These are phyloP conservation scores for Trachelus tabidus DNA, from an alignment of 2,888 invertebrate genomes.

Conservation along the genomic window DNA sequence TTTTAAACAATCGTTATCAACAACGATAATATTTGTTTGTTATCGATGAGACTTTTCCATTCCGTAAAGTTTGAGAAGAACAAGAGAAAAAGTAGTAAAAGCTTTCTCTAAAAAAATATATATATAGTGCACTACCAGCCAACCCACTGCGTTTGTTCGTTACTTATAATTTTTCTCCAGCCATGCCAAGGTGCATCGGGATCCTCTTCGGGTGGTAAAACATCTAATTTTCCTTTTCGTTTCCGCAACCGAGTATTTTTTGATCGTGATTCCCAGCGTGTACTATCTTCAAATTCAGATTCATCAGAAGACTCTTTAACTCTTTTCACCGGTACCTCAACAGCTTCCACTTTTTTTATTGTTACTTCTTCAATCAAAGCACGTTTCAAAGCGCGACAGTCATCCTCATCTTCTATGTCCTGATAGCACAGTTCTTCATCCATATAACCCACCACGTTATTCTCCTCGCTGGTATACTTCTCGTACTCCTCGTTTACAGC, in stretches of 20 bases:
- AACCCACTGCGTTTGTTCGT: constrained; percentile 47
- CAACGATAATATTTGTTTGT: too few species aligned
- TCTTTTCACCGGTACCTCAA: not conserved
- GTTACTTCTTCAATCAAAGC: not conserved
- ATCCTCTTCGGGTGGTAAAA: constrained; percentile 38
- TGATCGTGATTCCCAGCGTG: not conserved
- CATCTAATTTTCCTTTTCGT: not conserved
- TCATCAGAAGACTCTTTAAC: not conserved
- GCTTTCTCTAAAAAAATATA: not conserved
- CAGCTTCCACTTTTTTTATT: not conserved
- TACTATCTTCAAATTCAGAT: not conserved
- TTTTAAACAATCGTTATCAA: too few species aligned
- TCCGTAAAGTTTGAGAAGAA: not conserved
- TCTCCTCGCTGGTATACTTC: constrained; percentile 58
- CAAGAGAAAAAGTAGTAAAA: constrained; percentile 9
- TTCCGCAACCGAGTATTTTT: not conserved
- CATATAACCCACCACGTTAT: constrained; percentile 56
- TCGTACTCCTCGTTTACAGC: constrained; percentile 56
- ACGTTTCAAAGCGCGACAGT: not conserved
- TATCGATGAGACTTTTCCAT: not conserved
- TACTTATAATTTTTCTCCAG: constrained; percentile 50
- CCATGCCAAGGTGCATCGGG: constrained; percentile 58
- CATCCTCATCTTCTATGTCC: constrained; percentile 57
- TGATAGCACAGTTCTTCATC: constrained; percentile 57
- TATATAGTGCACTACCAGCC: constrained; percentile 45